Percentiles rank a stretch among this genome's conserved stretches.
Evolutionary conservation across 2,113 vertebrate species (phyloP).

Genomic region (western clawed frog (Xenopus tropicalis)): UCB_Xtro_10.0 CM004444.2:110205501-110206000

Average conservation of each 20-base stretch:
- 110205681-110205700: conserved; percentile 10
- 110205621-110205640: conserved; percentile 7
- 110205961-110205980: too few relatives aligned
- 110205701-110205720: background rate
- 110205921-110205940: background rate
- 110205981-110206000: too few relatives aligned
- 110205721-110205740: conserved; percentile 31
- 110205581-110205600: too few relatives aligned
- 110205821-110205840: conserved; percentile 42
- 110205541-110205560: too few relatives aligned
- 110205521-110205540: too few relatives aligned
- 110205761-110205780: conserved; percentile 48
- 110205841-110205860: conserved; percentile 37
- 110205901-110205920: conserved; percentile 4
- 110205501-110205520: too few relatives aligned
- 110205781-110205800: conserved; percentile 40
- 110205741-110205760: conserved; percentile 44
- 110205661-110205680: conserved; percentile 5
- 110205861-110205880: conserved; percentile 21
- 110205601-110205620: background rate
- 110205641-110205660: background rate
- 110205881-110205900: conserved; percentile 2
- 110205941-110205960: too few relatives aligned
- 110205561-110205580: too few relatives aligned
- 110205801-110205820: conserved; percentile 25